Evolutionary conservation across 2,888 invertebrate genomes (phyloP), one percentile per base, ranked within the genome.

Genomic region (Minunthozetes semirufus): DNA sequence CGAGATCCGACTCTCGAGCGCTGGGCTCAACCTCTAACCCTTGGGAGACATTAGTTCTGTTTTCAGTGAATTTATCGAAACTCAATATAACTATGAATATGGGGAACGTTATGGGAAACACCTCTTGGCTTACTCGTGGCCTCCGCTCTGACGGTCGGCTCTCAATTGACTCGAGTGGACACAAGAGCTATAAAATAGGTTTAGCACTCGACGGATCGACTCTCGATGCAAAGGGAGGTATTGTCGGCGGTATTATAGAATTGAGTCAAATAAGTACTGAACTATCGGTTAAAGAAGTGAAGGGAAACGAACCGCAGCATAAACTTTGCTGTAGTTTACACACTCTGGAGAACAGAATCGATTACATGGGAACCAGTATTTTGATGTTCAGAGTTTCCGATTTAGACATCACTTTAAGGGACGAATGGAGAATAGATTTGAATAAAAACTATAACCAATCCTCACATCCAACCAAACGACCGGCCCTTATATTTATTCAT

Each of bases 31-130:
- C 59, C 19, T 66, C 68, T 50, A 77, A 91, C 4, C 90, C 93
- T 59, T 97, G 97, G 97, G 95, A 97, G 85, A 96, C 97, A 3
- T 85, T 96, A 72, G 97, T 98, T 3, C 85, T 98, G 75, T 95
- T 97, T 85, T 94, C 94, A 0, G 91, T 98, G 59, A 96, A 97
- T 85, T 94, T 98, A 83, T 94, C 95, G 66, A 90, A 92, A 80
- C 87, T 99, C 73, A 96, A 97, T 83, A 93, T 99, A 13, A 93
- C 94, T 82, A 97, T 98, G 91, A 98, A 98, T 84, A 99, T 99
- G 95, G 96, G 97, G 59, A 98, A 98, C 82, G 96, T 98, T 0
- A 98, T 99, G 95, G 98, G 99, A 17, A 96, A 96, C 82, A 96
- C 97, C 76, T 90, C 90, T 81, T 96, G 95, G 95, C 87, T 93